Percentiles rank a stretch among this genome's conserved stretches.
These are phyloP conservation scores for Sminthurides bifidus DNA, from an alignment of 1,140 invertebrate genomes.

Conservation along the genomic window DNA sequence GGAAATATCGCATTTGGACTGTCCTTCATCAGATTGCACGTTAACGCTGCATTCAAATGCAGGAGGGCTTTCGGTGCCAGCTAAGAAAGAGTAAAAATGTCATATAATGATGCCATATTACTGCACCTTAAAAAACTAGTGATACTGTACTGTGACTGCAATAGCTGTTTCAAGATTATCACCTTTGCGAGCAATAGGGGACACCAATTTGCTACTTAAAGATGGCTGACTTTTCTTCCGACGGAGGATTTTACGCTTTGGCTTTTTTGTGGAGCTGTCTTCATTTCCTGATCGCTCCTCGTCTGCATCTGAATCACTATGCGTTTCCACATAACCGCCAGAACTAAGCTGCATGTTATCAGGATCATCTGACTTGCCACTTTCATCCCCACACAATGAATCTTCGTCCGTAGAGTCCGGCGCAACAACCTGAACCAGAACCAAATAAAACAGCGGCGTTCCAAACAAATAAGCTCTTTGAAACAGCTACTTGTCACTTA, in stretches of 20 bases:
- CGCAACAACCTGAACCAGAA: slow-evolving; percentile 17
- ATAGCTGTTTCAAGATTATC: not conserved
- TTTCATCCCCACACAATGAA: slow-evolving; percentile 27
- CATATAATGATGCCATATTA: not conserved
- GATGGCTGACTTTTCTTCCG: slow-evolving; percentile 13
- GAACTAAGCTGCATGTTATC: slow-evolving; percentile 22
- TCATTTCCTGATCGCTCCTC: slow-evolving; percentile 42
- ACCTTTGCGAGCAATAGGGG: no score
- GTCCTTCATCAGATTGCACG: not conserved
- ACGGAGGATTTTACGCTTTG: slow-evolving; percentile 38
- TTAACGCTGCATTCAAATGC: not conserved
- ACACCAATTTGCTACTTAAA: slow-evolving; percentile 7
- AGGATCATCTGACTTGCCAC: slow-evolving; percentile 31
- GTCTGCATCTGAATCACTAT: slow-evolving; percentile 40
- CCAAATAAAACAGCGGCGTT: no score
- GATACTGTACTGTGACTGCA: not conserved
- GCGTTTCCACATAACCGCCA: slow-evolving; percentile 24
- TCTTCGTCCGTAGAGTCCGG: slow-evolving; percentile 26
- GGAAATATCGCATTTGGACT: not conserved
- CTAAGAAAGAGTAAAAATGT: not conserved
- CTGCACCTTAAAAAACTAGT: not conserved
- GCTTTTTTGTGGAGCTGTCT: slow-evolving; percentile 37
- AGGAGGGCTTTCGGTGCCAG: not conserved
- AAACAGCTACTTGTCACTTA: not conserved
- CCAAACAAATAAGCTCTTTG: not conserved